Evolutionary conservation across 2,888 invertebrate genomes (phyloP), one percentile per base, ranked within the genome.

Genomic region (Cheilosia pagana): DNA sequence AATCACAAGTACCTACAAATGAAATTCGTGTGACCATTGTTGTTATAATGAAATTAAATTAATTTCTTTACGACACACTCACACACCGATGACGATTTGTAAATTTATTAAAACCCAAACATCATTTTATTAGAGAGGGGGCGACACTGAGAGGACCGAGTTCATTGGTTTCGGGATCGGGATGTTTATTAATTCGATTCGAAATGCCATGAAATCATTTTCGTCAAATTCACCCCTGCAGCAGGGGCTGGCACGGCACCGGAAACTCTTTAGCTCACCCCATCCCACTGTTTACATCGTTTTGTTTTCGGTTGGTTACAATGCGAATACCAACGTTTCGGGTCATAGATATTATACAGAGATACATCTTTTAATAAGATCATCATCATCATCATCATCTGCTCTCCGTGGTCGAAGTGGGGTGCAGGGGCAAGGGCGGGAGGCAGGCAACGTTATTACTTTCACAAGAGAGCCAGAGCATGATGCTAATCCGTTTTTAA

Each of bases 401-500:
- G 78, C 63, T 43, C 19, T 75, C 28, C 12, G 50, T 31, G 35
- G 53, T 48, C 45, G 1, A 52, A 6, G 59, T 45, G 71, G 76
- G 71, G 55, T 78, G 65, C n/a, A 8, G 28, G 28, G 28, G 8
- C 28, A 57, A n/a, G n/a, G 21, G 23, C n/a, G 5, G 53, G 25
- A n/a, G 39, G 55, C 48, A 53, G 43, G 25, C 65, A 57, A 16
- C 41, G 63, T 72, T 60, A 67, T 67, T 75, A 57, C 62, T 78
- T 77, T 67, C 19, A 43, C 52, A 62, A 19, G 62, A 68, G 86
- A 87, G 81, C 87, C 55, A 68, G 86, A 87, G 81, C 87, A 88
- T 81, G 88, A 87, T 86, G 87, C 87, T 88, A 87, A 88, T 88
- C 87, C 87, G 85, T 88, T 88, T 88, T 88, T 88, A 88, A 88